Percentiles rank a stretch among this genome's conserved stretches.
Conservation (phyloP, 1,140 invertebrate species). For the Trichoplusia ni region DNA sequence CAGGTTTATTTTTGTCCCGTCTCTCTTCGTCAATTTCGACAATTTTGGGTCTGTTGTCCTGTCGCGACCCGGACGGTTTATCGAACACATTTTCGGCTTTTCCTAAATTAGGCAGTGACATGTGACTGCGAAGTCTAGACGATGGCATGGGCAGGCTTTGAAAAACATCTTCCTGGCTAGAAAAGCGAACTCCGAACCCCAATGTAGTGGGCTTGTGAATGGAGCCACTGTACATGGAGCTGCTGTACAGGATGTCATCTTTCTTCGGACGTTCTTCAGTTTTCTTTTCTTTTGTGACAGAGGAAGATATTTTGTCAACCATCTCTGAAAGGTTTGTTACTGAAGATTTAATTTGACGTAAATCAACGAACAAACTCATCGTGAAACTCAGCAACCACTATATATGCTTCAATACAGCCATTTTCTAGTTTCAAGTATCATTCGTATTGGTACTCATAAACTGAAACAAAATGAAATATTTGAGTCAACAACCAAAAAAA, state of each 20-base stretch:
- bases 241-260: slow-evolving; percentile 52
- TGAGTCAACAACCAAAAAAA: background rate
- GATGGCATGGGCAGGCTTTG: slow-evolving; percentile 72
- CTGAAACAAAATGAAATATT: slow-evolving; percentile 17
- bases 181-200: slow-evolving; percentile 73
- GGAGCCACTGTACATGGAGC: slow-evolving; percentile 59
- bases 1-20: slow-evolving; percentile 39
- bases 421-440: background rate
- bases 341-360: slow-evolving; percentile 73
- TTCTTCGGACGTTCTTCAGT: slow-evolving; percentile 48
- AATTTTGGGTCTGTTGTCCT: slow-evolving; percentile 56
- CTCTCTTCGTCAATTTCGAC: slow-evolving; percentile 67
- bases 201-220: slow-evolving; percentile 70
- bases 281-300: slow-evolving; percentile 56
- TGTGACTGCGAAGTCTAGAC: slow-evolving; percentile 69
- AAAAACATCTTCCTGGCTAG: slow-evolving; percentile 73
- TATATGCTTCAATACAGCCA: background rate
- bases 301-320: slow-evolving; percentile 74
- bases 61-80: slow-evolving; percentile 45
- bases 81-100: slow-evolving; percentile 57
- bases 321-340: slow-evolving; percentile 75
- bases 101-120: slow-evolving; percentile 74
- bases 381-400: slow-evolving; percentile 34
- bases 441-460: background rate
- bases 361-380: slow-evolving; percentile 78